These are phyloP conservation scores for Bucorvus abyssinicus DNA, from an alignment of 2,797 vertebrate species.

Conservation along the genomic window DNA sequence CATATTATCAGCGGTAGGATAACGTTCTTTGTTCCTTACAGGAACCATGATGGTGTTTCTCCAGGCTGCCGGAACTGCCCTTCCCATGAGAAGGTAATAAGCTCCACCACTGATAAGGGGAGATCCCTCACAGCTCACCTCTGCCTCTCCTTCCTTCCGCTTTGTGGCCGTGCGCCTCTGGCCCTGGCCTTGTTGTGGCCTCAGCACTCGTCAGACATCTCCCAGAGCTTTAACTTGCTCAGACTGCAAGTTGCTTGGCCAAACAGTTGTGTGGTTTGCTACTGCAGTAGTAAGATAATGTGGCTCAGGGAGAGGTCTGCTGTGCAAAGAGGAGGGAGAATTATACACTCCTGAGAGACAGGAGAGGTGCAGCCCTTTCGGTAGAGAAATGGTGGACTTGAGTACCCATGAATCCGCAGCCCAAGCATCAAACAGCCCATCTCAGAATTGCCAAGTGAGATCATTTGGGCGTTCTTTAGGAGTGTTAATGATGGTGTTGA, in stretches of 20 bases:
- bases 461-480: background rate
- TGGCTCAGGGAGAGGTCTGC: background rate
- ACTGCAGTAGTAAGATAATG: background rate
- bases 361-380: background rate
- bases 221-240: background rate
- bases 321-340: background rate
- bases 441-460: background rate
- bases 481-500: background rate
- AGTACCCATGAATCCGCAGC: background rate
- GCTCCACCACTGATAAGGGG: background rate
- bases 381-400: background rate
- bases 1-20: background rate
- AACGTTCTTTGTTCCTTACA: background rate
- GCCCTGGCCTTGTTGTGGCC: fast-evolving
- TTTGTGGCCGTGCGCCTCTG: background rate
- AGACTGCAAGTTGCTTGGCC: background rate
- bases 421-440: background rate
- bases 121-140: background rate
- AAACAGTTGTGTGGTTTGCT: background rate
- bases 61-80: background rate
- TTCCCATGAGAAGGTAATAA: background rate
- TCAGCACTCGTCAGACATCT: background rate
- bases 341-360: fast-evolving
- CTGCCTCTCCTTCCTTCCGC: background rate
- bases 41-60: background rate